Base-by-base conservation (phyloP, 2,797 vertebrate species). In the Cyclura pinguis region DNA sequence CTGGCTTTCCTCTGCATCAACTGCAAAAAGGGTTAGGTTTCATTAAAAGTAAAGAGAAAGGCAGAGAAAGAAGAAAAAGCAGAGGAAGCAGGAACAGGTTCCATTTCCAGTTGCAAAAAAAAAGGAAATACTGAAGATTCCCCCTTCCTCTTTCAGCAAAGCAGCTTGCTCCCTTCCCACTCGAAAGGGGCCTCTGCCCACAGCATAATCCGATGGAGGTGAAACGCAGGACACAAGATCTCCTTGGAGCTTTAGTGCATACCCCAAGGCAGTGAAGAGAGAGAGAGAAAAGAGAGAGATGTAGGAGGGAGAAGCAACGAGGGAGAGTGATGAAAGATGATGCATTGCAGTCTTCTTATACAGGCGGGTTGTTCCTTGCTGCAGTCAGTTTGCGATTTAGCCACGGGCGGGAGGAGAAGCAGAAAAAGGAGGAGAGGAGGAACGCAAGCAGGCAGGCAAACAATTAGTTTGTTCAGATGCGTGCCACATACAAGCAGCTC, bases 301-400 rank as follows among this genome's bases (percentile, higher is more conserved):
- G 83, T 13, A 67, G 38, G 20, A 22, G 47, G 59, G 0, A 67
- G 50, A n/a, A 78, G 2, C 22, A 3, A 1, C 0, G 9, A 29
- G 1, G 0, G 0, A n/a, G 0, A 0, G 57, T 6, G 16, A 16
- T 10, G 16, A 42, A 29, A 35, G 47, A 22, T 81, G 87, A 84
- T 84, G 73, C 42, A 78, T 67, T 84, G 88, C 87, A 32, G 87
- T 55, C 50, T 27, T n/a, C 67, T 7, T 7, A n/a, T 4, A 52
- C 12, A 8, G 18, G 57, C 10, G 57, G 42, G 77, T 24, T 7
- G 55, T 20, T 62, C 57, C 7, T 3, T 16, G 77, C 80, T 57
- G 67, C 80, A 55, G 87, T 16, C n/a, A 0, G 32, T 47, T n/a
- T 81, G 52, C 13, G 14, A 10, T 42, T 4, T 38, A 20, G 27